These are phyloP conservation scores for Clistopyga incitator DNA, from an alignment of 2,888 invertebrate species.

Conservation along the genomic window DNA sequence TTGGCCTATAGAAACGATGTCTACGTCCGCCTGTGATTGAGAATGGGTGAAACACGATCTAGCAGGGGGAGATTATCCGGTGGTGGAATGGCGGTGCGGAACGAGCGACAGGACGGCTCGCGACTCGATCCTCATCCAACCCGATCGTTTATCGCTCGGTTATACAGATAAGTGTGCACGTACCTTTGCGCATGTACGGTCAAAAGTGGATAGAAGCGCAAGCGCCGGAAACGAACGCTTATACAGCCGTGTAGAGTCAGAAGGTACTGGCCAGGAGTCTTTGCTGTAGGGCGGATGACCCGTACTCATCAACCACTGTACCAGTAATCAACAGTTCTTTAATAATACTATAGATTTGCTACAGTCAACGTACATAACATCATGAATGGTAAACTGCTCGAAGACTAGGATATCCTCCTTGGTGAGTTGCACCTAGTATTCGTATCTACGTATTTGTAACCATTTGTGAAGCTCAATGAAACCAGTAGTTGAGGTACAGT, in stretches of 20 bases:
- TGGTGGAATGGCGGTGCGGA: neutral
- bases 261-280: slow-evolving; percentile 4
- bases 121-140: slow-evolving; percentile 19
- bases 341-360: slow-evolving; percentile 42
- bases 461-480: slow-evolving; percentile 43
- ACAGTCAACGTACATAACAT: neutral
- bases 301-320: neutral
- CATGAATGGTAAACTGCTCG: slow-evolving; percentile 22
- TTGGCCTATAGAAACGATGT: neutral
- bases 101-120: slow-evolving; percentile 22
- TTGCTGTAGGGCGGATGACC: neutral
- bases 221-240: slow-evolving; percentile 79
- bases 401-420: neutral
- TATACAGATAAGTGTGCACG: slow-evolving; percentile 63
- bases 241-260: slow-evolving; percentile 38
- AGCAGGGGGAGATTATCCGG: slow-evolving; percentile 21
- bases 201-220: slow-evolving; percentile 48
- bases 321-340: slow-evolving; percentile 35
- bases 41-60: slow-evolving; percentile 33
- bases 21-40: neutral
- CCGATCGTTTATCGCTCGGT: slow-evolving; percentile 70
- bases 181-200: neutral
- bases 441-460: too few relatives aligned
- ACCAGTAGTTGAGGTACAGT: slow-evolving; percentile 68
- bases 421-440: neutral